A percentile compares a stretch with the other conserved stretches of the same genome.
Conservation (phyloP, 1,140 invertebrate genomes). For the Drosophila eugracilis region DNA sequence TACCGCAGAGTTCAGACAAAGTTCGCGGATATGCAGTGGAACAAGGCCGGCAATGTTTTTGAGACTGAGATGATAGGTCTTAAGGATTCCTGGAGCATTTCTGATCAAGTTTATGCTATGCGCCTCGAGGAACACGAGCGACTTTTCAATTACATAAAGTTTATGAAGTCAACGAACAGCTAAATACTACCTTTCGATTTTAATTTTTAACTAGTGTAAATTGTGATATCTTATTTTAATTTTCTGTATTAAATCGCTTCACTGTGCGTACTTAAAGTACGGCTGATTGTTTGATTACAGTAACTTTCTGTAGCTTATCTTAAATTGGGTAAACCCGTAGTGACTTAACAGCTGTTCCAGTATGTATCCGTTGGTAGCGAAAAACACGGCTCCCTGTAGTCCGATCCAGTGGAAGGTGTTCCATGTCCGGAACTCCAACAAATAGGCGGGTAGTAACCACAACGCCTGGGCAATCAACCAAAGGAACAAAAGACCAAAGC, state of each 20-base stretch:
- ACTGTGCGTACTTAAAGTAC: constrained; percentile 2
- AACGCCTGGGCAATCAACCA: constrained; percentile 93
- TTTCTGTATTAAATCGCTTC: constrained; percentile 16
- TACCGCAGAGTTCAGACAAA: constrained; percentile 16
- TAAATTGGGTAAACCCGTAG: constrained; percentile 85
- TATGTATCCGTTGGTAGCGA: constrained; percentile 91
- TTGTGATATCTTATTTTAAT: constrained; percentile 21
- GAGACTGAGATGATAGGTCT: constrained; percentile 7
- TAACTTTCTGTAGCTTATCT: constrained; percentile 65
- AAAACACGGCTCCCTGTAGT: constrained; percentile 91
- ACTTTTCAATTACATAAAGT: constrained; percentile 40
- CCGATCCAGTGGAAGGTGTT: constrained; percentile 93
- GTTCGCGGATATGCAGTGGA: constrained; percentile 35
- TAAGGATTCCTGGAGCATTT: constrained; percentile 7
- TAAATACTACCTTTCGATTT: constrained; percentile 10
- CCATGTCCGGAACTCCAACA: constrained; percentile 94
- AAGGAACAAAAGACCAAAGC: constrained; percentile 85
- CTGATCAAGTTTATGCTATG: neutral
- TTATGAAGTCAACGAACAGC: constrained; percentile 16
- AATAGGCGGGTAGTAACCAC: constrained; percentile 97
- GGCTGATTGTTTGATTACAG: constrained; percentile 37
- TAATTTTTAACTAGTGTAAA: constrained; percentile 12
- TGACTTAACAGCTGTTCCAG: constrained; percentile 88
- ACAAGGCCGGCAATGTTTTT: constrained; percentile 47
- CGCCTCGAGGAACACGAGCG: constrained; percentile 2